Evolutionary conservation across 2,113 vertebrate species (phyloP).

Genomic region (Odocoileus hemionus): DNA sequence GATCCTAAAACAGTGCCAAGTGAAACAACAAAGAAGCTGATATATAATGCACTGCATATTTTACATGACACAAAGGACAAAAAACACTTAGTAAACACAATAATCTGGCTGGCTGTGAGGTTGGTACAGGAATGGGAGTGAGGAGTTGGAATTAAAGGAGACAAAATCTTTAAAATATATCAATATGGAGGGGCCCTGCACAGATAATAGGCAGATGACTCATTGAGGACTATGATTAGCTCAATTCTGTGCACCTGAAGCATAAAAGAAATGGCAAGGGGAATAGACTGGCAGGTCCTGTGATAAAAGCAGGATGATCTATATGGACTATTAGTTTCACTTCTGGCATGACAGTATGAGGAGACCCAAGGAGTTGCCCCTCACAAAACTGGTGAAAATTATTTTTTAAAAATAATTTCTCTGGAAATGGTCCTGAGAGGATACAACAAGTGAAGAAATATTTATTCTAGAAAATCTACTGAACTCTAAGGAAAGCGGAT

Average conservation of each 20-base stretch:
- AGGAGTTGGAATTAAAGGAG: not conserved
- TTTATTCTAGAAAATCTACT: not conserved
- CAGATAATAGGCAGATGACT: not conserved
- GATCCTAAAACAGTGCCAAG: not conserved
- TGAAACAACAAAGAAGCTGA: not conserved
- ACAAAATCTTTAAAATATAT: not conserved
- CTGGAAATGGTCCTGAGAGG: not conserved
- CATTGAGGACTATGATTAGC: not conserved
- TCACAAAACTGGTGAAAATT: not conserved
- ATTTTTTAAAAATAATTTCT: not conserved
- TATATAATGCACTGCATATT: not conserved
- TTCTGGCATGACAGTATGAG: not conserved
- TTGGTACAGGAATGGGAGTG: not conserved
- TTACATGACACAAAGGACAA: conserved; percentile 3
- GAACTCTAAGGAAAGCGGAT: not conserved
- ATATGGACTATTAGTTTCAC: not conserved
- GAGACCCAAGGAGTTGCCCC: not conserved
- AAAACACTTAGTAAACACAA: not conserved
- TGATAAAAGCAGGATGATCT: not conserved
- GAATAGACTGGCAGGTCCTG: not conserved
- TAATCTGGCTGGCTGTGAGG: not conserved
- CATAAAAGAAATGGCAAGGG: not conserved
- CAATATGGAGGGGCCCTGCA: not conserved
- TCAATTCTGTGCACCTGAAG: not conserved
- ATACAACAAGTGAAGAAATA: not conserved